Evolutionary conservation across 1,140 invertebrate genomes (phyloP), one percentile per base, ranked within the genome.

Genomic region (Drosophila watanabei): DNA sequence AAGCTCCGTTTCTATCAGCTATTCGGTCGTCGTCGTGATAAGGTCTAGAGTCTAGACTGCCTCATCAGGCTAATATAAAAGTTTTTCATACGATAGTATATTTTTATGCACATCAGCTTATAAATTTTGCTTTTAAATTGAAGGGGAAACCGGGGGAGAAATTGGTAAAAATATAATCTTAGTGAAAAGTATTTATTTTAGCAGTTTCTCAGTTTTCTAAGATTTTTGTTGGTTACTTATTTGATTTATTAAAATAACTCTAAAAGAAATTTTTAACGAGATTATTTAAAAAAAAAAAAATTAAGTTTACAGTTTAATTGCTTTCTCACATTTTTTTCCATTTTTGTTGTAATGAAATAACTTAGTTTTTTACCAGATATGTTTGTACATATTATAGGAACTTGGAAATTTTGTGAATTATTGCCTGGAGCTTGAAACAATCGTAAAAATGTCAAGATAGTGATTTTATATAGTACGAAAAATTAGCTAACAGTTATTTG

Each of bases 1-100:
- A 75, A 75, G 59, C 49, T 57, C 33, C 63, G 68, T 54, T 33
- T 75, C 70, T 75, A 75, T 75, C 72, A 75, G 72, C 66, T 59
- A 32, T 58, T 39, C 52, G 14, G 35, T 28, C 11, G 43, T 39
- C 9, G 51, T n/a, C 32, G 37, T 76, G 72, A 75, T 75, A 75
- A 75, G 72, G 59, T 56, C 71, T 75, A 57, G 58, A 56, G 18
- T 75, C 57, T 75, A 63, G 59, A 75, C 71, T 10, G 46, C 37
- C 30, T 51, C 54, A 54, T 37, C 18, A 52, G 51, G 30, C 13
- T 20, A 75, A 73, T 52, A 61, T 13, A 43, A 64, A 61, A 64
- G 41, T 64, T 56, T 32, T 63, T 64, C 20, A 2, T 30, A 11
- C 24, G 30, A 24, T 13, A 28, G 28, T 52, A 43, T 24, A 11